A percentile compares a stretch with the other conserved stretches of the same genome.
These are phyloP conservation scores for Parascotia fuliginaria DNA, from an alignment of 2,888 invertebrate genomes.

Conservation along the genomic window DNA sequence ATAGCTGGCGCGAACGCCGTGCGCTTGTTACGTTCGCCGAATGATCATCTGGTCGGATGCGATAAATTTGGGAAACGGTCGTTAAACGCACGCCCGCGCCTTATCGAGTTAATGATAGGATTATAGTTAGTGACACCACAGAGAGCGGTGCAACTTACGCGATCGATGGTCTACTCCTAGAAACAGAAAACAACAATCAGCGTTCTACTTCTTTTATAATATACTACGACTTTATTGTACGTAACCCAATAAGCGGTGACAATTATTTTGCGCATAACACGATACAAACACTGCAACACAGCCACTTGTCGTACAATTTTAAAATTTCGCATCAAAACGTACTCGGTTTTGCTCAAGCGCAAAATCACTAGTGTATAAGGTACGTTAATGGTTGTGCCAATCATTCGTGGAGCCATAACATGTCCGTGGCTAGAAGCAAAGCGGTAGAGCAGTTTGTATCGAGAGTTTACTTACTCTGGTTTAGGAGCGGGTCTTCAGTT, in stretches of 20 bases:
- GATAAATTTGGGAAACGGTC: constrained; percentile 52
- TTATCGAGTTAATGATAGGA: constrained; percentile 72
- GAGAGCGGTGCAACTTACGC: constrained; percentile 86
- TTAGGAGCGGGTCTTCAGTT: constrained; percentile 88
- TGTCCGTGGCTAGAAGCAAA: constrained; percentile 72
- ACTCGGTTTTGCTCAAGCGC: constrained; percentile 43
- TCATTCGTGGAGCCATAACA: constrained; percentile 64
- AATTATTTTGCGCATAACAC: constrained; percentile 73
- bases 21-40: constrained; percentile 56
- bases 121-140: constrained; percentile 84
- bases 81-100: constrained; percentile 71
- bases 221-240: constrained; percentile 58
- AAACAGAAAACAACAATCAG: constrained; percentile 86
- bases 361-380: constrained; percentile 40
- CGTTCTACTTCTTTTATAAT: constrained; percentile 71
- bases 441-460: constrained; percentile 53
- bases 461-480: constrained; percentile 87
- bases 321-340: constrained; percentile 51
- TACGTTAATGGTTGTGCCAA: constrained; percentile 63
- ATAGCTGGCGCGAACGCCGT: constrained; percentile 61
- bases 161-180: constrained; percentile 87
- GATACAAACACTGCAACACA: constrained; percentile 70
- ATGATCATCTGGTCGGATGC: constrained; percentile 63
- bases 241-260: constrained; percentile 70
- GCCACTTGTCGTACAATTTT: constrained; percentile 57